Percentiles rank a stretch among this genome's conserved stretches.
Conservation (phyloP, 2,888 invertebrate genomes). For the Epistrophella euchroma region DNA sequence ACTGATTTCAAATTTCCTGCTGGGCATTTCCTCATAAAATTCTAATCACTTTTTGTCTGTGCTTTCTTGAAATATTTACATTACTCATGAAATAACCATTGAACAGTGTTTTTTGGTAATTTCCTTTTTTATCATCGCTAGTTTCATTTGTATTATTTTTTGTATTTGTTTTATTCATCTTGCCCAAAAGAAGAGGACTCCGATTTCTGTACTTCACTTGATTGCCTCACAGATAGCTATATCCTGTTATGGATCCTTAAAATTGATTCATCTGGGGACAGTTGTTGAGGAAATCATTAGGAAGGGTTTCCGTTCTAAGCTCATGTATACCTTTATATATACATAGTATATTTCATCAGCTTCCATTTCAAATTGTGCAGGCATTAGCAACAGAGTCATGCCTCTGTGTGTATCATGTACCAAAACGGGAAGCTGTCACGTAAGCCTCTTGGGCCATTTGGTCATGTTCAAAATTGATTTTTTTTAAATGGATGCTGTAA, state of each 20-base stretch:
- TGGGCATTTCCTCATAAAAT: background rate
- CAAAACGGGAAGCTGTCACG: constrained; percentile 74
- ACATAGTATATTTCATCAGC: constrained; percentile 5
- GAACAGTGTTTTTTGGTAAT: constrained; percentile 26
- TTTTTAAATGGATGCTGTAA: constrained; percentile 55
- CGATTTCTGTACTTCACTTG: background rate
- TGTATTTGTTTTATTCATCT: background rate
- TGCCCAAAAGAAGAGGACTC: background rate
- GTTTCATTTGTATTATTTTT: background rate
- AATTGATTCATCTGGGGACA: constrained; percentile 43
- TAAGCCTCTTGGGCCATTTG: constrained; percentile 59
- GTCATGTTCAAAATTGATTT: constrained; percentile 34
- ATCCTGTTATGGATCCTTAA: constrained; percentile 16
- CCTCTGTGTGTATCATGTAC: constrained; percentile 68
- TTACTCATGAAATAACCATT: constrained; percentile 6
- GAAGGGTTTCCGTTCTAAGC: constrained; percentile 55
- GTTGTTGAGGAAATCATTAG: constrained; percentile 72
- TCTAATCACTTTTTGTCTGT: background rate
- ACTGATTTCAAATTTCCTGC: background rate
- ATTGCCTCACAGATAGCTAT: constrained; percentile 13
- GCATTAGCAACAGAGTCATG: constrained; percentile 65
- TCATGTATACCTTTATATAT: background rate
- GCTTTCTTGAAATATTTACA: background rate
- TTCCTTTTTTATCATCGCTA: constrained; percentile 40
- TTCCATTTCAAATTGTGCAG: constrained; percentile 27